Evolutionary conservation across 2,888 invertebrate species (phyloP).

Genomic region (Clanis bilineata): DNA sequence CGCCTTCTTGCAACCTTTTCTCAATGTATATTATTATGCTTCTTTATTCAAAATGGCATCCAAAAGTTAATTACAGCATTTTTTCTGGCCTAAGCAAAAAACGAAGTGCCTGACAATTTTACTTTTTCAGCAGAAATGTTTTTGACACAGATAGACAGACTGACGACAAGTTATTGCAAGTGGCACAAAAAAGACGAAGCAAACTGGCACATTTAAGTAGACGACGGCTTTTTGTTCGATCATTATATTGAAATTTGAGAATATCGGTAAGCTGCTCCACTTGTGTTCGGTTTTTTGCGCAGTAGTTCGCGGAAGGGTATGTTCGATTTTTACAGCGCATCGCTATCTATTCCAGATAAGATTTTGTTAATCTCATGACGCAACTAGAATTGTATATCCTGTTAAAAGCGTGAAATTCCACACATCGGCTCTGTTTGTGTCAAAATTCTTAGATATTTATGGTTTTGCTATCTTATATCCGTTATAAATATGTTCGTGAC

Average conservation of each 20-base stretch:
- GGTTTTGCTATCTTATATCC: slow-evolving; percentile 1
- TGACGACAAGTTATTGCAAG: slow-evolving; percentile 22
- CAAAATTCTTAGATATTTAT: not conserved
- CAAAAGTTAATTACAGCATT: slow-evolving; percentile 19
- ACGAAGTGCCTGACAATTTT: slow-evolving; percentile 15
- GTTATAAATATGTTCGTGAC: too few species aligned
- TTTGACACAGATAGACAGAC: slow-evolving; percentile 33
- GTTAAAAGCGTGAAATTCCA: slow-evolving; percentile 24
- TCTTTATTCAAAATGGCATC: too few species aligned
- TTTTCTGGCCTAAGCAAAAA: not conserved
- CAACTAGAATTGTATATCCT: slow-evolving; percentile 42
- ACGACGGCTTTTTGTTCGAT: slow-evolving; percentile 29
- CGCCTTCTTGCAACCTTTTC: too few species aligned
- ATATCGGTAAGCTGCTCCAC: slow-evolving; percentile 28
- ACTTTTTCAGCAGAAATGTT: slow-evolving; percentile 27
- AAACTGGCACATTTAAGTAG: slow-evolving; percentile 30
- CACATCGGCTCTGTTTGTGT: not conserved
- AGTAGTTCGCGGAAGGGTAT: slow-evolving; percentile 28
- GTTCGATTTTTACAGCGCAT: slow-evolving; percentile 34
- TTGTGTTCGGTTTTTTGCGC: slow-evolving; percentile 24
- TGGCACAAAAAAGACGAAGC: slow-evolving; percentile 25
- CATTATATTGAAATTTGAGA: slow-evolving; percentile 32
- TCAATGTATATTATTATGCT: too few species aligned
- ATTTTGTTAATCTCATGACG: slow-evolving; percentile 58
- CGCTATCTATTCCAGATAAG: slow-evolving; percentile 60